Evolutionary conservation across 2,888 invertebrate genomes (phyloP).

Genomic region (Pocota personata): DNA sequence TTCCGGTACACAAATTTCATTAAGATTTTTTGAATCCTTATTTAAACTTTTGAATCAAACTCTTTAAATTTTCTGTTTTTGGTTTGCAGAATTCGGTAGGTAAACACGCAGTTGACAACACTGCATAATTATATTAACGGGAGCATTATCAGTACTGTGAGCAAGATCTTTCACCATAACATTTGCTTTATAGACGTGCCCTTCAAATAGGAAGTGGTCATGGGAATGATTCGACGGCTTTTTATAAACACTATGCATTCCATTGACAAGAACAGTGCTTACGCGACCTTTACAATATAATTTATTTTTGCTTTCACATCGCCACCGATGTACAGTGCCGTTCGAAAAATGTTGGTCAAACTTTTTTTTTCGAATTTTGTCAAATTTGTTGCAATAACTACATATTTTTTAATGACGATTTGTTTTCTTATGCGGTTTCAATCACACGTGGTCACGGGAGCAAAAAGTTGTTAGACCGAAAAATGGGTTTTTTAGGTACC

Average conservation of each 20-base stretch:
- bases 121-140: conserved; percentile 13
- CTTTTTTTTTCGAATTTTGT: too few relatives aligned
- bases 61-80: conserved; percentile 30
- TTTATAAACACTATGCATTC: neutral
- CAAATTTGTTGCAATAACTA: too few relatives aligned
- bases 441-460: too few relatives aligned
- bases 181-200: neutral
- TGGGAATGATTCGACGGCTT: conserved; percentile 1
- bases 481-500: too few relatives aligned
- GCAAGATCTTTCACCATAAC: conserved; percentile 1
- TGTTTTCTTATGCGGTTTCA: too few relatives aligned
- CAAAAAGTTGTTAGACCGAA: too few relatives aligned
- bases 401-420: too few relatives aligned
- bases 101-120: conserved; percentile 2
- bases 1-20: conserved; percentile 17
- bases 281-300: conserved; percentile 9
- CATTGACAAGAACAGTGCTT: neutral
- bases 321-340: too few relatives aligned
- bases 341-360: too few relatives aligned
- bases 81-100: neutral
- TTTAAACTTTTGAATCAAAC: neutral
- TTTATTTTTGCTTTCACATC: neutral
- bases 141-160: neutral
- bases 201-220: neutral
- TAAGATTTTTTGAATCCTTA: neutral